Conservation (phyloP, 1,140 invertebrate species). For the Harpegnathos saltator region DNA sequence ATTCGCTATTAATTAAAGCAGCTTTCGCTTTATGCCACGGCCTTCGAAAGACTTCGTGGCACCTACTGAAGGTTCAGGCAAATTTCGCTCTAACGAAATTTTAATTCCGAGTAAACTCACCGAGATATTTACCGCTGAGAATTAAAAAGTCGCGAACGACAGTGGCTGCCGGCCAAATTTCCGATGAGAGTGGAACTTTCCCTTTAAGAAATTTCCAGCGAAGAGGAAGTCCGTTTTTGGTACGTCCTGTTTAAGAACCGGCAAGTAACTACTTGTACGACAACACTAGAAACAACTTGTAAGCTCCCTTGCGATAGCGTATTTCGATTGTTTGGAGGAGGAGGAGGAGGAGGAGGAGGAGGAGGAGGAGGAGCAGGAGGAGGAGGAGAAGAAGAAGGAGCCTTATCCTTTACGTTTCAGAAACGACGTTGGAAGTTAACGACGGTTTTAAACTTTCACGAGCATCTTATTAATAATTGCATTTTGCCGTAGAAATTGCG, state of each 20-base stretch:
- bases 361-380: no score
- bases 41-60: no score
- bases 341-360: no score
- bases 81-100: no score
- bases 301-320: not conserved
- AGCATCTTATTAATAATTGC: constrained; percentile 43
- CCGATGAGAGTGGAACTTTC: not conserved
- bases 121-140: not conserved
- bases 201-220: constrained; percentile 1
- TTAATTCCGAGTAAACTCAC: no score
- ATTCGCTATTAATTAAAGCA: no score
- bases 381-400: no score
- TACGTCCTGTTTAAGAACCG: not conserved
- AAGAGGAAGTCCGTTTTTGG: not conserved
- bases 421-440: constrained; percentile 35
- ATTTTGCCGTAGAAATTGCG: not conserved
- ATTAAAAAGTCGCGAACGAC: not conserved
- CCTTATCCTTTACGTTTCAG: not conserved
- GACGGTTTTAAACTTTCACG: constrained; percentile 43
- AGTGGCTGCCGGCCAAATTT: not conserved
- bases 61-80: no score
- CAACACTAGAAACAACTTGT: constrained; percentile 17
- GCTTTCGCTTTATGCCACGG: no score
- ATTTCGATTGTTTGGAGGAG: constrained; percentile 33
- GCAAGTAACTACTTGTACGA: constrained; percentile 1